Evolutionary conservation across 2,113 vertebrate species (phyloP).

Genomic region (Eulemur rufifrons): DNA sequence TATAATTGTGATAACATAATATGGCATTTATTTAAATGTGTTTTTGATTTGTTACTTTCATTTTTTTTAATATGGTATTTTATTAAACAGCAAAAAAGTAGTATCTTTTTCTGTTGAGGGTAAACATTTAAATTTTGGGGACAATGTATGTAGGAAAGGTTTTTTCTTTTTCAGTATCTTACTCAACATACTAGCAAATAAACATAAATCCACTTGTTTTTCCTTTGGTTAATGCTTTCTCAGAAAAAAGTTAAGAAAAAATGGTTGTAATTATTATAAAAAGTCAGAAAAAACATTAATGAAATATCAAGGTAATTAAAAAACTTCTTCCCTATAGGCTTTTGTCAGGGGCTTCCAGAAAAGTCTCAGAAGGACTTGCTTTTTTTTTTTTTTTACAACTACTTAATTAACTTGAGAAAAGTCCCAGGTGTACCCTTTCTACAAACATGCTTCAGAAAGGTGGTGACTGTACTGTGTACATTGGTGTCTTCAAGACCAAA

Average conservation of each 20-base stretch:
- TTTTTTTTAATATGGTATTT: slow-evolving; percentile 12
- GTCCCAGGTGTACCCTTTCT: slow-evolving; percentile 46
- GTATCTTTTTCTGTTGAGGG: neutral
- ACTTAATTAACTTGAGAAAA: slow-evolving; percentile 76
- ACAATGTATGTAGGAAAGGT: neutral
- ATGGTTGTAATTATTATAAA: slow-evolving; percentile 54
- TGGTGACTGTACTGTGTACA: slow-evolving; percentile 39
- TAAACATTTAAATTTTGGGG: neutral
- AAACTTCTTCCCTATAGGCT: slow-evolving; percentile 49
- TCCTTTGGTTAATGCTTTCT: slow-evolving; percentile 40
- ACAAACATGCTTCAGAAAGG: slow-evolving; percentile 65
- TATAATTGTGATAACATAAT: neutral
- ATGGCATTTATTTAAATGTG: neutral
- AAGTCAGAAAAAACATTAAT: slow-evolving; percentile 73
- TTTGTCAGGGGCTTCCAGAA: slow-evolving; percentile 68
- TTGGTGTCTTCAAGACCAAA: slow-evolving; percentile 36
- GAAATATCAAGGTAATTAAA: slow-evolving; percentile 47
- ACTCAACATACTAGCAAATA: neutral
- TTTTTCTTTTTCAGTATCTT: neutral
- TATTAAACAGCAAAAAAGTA: slow-evolving; percentile 2
- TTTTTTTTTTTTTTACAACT: slow-evolving; percentile 31
- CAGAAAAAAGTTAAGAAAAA: slow-evolving; percentile 48
- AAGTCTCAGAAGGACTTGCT: slow-evolving; percentile 75
- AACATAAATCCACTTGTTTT: neutral
- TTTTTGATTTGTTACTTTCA: slow-evolving; percentile 7